These are phyloP conservation scores for Rhopalosiphum nymphaeae DNA, from an alignment of 2,888 invertebrate genomes.

Conservation along the genomic window DNA sequence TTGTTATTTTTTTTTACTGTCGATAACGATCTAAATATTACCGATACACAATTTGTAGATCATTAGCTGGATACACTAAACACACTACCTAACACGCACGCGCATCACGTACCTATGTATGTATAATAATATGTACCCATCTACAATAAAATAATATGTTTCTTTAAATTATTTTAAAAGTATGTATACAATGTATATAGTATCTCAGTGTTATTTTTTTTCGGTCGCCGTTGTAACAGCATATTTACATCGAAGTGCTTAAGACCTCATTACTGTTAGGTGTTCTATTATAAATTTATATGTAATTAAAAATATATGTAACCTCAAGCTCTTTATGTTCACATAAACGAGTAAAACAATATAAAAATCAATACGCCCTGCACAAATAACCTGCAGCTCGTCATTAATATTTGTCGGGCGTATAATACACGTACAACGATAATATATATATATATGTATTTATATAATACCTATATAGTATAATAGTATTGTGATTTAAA, in stretches of 20 bases:
- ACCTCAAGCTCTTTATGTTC: neutral
- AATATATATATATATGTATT: neutral
- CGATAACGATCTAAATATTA: constrained; percentile 48
- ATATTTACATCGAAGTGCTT: neutral
- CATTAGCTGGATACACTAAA: constrained; percentile 33
- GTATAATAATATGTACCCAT: neutral
- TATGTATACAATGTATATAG: neutral
- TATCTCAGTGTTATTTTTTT: neutral
- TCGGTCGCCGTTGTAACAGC: neutral
- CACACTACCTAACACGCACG: neutral
- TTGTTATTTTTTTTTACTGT: constrained; percentile 7
- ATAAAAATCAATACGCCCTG: constrained; percentile 15
- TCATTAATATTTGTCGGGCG: constrained; percentile 28
- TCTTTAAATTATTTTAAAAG: neutral
- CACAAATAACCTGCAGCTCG: neutral
- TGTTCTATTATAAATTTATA: neutral
- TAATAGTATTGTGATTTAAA: constrained; percentile 9
- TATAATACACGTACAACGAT: neutral
- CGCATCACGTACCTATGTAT: neutral
- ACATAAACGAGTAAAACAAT: constrained; percentile 25
- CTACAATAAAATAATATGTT: neutral
- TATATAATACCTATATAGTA: neutral
- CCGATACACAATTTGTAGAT: constrained; percentile 51
- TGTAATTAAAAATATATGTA: neutral
- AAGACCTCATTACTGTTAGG: neutral